Conservation (phyloP, 2,797 vertebrate species). For the Syngnathus acus region DNA sequence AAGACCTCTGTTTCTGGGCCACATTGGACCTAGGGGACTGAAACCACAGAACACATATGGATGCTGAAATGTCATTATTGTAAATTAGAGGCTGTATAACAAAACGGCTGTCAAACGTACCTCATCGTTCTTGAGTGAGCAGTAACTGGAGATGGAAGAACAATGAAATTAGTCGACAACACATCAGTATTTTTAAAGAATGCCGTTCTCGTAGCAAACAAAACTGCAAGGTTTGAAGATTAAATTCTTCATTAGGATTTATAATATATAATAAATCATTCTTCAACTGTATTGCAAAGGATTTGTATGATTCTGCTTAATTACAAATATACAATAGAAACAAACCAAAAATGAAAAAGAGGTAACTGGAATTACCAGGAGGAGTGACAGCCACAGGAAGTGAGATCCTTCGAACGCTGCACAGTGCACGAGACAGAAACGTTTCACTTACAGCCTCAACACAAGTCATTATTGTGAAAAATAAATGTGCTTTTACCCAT, state of each 20-base stretch:
- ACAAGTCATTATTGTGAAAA: background rate
- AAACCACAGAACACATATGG: slow-evolving; percentile 13
- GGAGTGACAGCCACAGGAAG: slow-evolving; percentile 81
- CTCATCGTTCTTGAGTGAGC: slow-evolving; percentile 68
- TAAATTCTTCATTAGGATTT: background rate
- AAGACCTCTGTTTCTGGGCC: slow-evolving; percentile 45
- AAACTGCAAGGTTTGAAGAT: background rate
- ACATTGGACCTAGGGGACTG: slow-evolving; percentile 50
- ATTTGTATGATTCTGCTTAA: background rate
- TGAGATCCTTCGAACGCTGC: slow-evolving; percentile 69
- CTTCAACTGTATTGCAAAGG: background rate
- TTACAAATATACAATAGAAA: background rate
- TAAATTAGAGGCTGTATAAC: background rate
- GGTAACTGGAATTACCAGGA: slow-evolving; percentile 62
- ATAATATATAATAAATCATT: background rate
- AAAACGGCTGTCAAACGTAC: slow-evolving; percentile 40
- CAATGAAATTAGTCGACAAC: background rate
- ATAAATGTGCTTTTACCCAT: slow-evolving; percentile 48
- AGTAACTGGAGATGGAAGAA: slow-evolving; percentile 60
- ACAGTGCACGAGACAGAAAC: background rate
- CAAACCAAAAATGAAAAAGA: background rate
- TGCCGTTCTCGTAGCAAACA: background rate
- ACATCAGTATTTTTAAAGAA: no score
- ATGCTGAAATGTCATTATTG: background rate
- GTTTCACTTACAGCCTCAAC: background rate